Evolutionary conservation across 2,888 invertebrate species (phyloP).

Genomic region (Lucinisca nassula): DNA sequence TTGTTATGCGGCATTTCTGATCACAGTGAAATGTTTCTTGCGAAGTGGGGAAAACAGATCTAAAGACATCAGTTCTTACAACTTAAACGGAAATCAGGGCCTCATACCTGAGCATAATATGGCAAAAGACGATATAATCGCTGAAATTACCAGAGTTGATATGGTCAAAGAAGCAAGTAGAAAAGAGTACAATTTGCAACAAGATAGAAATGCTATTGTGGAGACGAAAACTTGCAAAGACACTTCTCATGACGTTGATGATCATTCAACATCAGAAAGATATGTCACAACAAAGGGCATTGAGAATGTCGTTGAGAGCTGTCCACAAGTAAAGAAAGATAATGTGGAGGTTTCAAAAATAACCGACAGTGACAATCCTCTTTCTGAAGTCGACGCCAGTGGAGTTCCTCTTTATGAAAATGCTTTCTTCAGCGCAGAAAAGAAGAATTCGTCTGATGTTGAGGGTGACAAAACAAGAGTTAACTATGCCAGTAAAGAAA

Average conservation of each 20-base stretch:
- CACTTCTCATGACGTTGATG: background rate
- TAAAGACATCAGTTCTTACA: background rate
- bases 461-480: background rate
- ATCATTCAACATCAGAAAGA: background rate
- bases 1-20: constrained; percentile 1
- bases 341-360: too few relatives aligned
- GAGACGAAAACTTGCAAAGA: background rate
- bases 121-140: background rate
- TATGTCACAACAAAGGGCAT: background rate
- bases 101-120: background rate
- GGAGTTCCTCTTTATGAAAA: background rate
- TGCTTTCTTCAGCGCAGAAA: background rate
- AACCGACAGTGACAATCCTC: too few relatives aligned
- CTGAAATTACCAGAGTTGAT: background rate
- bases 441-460: background rate
- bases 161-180: background rate
- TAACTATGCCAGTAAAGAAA: background rate
- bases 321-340: too few relatives aligned
- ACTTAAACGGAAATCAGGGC: background rate
- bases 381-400: background rate
- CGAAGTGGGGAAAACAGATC: background rate
- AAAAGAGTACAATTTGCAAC: background rate
- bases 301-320: too few relatives aligned
- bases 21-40: background rate
- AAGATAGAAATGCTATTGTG: background rate